Conservation (phyloP, 2,888 invertebrate species). For the Chalcosyrphus nemorum region DNA sequence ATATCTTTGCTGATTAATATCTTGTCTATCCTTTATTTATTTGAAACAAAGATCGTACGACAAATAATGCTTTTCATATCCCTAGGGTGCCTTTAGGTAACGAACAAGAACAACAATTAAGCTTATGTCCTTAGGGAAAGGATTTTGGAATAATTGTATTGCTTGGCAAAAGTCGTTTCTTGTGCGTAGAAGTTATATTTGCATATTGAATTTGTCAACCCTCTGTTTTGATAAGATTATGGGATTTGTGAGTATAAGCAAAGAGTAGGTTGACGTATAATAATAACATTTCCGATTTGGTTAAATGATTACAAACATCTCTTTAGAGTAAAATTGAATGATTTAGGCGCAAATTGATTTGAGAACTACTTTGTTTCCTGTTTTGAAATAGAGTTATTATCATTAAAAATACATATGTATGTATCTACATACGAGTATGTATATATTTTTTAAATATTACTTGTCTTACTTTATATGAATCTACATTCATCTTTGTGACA, state of each 20-base stretch:
- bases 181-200: constrained; percentile 67
- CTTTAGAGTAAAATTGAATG: constrained; percentile 34
- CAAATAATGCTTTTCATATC: constrained; percentile 61
- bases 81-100: constrained; percentile 67
- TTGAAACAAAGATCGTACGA: constrained; percentile 65
- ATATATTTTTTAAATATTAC: no score
- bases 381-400: neutral
- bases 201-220: constrained; percentile 73
- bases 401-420: no score
- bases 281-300: constrained; percentile 67
- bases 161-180: constrained; percentile 59
- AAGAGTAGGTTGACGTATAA: constrained; percentile 39
- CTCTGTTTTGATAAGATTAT: constrained; percentile 65
- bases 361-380: constrained; percentile 26
- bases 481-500: no score
- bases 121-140: constrained; percentile 69
- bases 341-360: constrained; percentile 43
- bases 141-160: constrained; percentile 70
- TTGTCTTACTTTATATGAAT: no score
- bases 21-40: constrained; percentile 70
- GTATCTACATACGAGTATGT: no score
- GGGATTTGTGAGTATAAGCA: constrained; percentile 44
- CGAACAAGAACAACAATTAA: constrained; percentile 73
- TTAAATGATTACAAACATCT: constrained; percentile 45
- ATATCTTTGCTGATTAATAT: constrained; percentile 71